These are phyloP conservation scores for Malurus elegans DNA, from an alignment of 2,113 vertebrate species.

Conservation along the genomic window DNA sequence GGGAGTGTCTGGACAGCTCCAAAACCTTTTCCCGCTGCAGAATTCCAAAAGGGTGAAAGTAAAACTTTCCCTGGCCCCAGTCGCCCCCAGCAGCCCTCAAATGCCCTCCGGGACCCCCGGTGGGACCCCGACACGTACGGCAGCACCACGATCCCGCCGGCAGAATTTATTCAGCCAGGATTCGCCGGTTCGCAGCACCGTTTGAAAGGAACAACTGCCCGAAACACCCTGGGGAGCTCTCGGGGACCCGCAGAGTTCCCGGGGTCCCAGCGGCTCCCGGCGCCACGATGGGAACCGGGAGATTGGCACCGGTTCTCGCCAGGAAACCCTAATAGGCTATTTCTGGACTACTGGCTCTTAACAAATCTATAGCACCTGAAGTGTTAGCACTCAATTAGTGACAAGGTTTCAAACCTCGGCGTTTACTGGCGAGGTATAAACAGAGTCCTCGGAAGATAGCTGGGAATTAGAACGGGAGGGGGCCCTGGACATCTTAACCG, in stretches of 20 bases:
- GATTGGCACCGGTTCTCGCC: conserved; percentile 21
- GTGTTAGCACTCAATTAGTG: conserved; percentile 72
- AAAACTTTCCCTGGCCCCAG: neutral
- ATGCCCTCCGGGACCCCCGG: rapidly evolving
- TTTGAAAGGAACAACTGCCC: neutral
- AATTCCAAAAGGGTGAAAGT: neutral
- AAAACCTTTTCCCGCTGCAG: neutral
- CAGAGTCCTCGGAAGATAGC: conserved; percentile 62
- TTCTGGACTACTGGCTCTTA: conserved; percentile 70
- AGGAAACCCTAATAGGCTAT: conserved; percentile 68
- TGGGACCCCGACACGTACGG: neutral
- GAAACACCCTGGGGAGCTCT: neutral
- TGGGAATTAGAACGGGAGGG: conserved; percentile 23
- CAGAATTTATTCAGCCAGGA: neutral
- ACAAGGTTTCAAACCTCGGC: conserved; percentile 55
- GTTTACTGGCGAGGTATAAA: conserved; percentile 66
- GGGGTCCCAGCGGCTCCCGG: neutral
- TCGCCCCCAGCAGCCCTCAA: neutral
- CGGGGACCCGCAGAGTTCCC: neutral
- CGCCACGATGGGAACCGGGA: neutral
- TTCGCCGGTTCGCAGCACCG: neutral
- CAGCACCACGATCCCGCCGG: neutral
- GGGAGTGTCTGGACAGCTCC: conserved; percentile 16
- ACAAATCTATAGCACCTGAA: conserved; percentile 72
- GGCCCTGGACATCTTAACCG: neutral